Base-by-base conservation (phyloP, 2,888 invertebrate genomes). In the Isoperla grammatica region DNA sequence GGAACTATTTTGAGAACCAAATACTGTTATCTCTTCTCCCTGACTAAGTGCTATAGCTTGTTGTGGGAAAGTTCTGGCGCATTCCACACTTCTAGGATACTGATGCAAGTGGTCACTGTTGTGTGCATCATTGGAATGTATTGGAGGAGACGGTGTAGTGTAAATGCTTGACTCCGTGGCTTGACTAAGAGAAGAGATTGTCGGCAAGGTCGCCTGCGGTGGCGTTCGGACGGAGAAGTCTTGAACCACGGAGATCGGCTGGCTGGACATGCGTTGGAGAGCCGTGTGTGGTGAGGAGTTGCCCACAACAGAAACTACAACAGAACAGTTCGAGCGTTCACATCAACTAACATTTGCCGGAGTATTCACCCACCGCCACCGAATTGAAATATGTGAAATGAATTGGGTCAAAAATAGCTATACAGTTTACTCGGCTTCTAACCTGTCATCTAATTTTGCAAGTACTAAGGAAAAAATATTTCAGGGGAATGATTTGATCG, bases 141-240 rank as follows among this genome's bases (percentile, higher is more conserved):
- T 64, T 62, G 76, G 76, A 60, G 74, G 76, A 66, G 72, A 75
- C 64, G 72, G 75, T 60, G 76, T 75, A 60, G 75, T 74, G 65
- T 75, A 76, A 67, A 76, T 73, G 68, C 73, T 74, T 50, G 73
- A 74, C 54, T 73, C 73, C 56, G 73, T 72, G 17, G 56, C 60
- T 20, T 63, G 63, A 35, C 60, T 61, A 1, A 61, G 23, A 1
- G 61, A 56, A 9, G 63, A 63, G 8, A 56, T 49, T 2, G 63
- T 57, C 5, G 62, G 56, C 6, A 35, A 42, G 72, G 64, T 73
- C 72, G 55, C 71, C 72, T 49, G 71, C 68, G 35, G 71, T 57
- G 72, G 72, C 49, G 73, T 71, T 43, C 72, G 71, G 66, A 71
- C 73, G 72, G 67, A 59, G 57, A 48, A 15, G 5, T 42, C 56